phyloP scores from a whole-genome alignment of 1,140 invertebrate genomes.

The Pectinophora gossypiella region DNA sequence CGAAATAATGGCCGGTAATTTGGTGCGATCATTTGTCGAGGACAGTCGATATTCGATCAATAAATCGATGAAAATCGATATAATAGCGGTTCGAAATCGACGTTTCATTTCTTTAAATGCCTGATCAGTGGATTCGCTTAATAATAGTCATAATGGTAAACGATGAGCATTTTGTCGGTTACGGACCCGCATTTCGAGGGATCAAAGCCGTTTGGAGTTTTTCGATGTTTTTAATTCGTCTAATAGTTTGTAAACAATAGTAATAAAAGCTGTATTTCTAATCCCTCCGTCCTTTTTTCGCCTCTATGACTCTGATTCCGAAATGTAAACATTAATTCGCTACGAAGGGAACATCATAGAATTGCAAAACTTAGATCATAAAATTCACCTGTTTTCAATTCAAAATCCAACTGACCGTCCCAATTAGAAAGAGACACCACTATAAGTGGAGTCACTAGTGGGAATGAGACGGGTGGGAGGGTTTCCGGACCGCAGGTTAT shows the following conservation, averaged over 20 bases:
- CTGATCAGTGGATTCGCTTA: conserved; percentile 61
- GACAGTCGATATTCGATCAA: conserved; percentile 72
- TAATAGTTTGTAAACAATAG: too few species aligned
- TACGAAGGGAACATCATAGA: too few species aligned
- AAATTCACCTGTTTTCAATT: too few species aligned
- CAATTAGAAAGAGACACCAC: conserved; percentile 31
- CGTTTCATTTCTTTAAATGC: conserved; percentile 74
- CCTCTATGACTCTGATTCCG: too few species aligned
- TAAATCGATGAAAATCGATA: conserved; percentile 70
- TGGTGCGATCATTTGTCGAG: conserved; percentile 63
- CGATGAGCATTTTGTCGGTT: conserved; percentile 48
- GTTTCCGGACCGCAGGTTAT: conserved; percentile 64
- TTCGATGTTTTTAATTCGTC: too few species aligned
- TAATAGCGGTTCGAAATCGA: conserved; percentile 62
- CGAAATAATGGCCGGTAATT: conserved; percentile 71
- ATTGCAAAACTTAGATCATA: too few species aligned
- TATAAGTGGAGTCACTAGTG: conserved; percentile 13
- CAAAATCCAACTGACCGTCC: conserved; percentile 12
- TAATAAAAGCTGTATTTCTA: too few species aligned
- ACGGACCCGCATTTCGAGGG: conserved; percentile 7
- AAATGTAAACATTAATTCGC: too few species aligned
- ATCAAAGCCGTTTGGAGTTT: too few species aligned
- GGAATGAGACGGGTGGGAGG: conserved; percentile 47
- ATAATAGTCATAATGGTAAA: conserved; percentile 67
- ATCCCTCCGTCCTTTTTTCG: too few species aligned